phyloP scores from a whole-genome alignment of 2,797 vertebrate species.

The Amniataba percoides region DNA sequence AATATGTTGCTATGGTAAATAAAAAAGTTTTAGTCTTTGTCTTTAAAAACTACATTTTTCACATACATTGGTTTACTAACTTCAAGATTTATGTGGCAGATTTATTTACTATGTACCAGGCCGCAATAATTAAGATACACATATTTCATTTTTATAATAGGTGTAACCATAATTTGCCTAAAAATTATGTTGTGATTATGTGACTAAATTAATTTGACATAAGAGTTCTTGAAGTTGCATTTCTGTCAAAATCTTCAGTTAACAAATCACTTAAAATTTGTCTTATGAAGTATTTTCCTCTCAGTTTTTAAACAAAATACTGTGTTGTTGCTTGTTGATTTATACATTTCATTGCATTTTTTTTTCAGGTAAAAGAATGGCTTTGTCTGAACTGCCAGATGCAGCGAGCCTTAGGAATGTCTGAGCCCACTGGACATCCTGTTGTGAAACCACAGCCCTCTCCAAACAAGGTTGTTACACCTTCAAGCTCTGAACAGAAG shows the following conservation, averaged over 20 bases:
- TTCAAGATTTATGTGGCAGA: not conserved
- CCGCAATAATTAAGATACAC: not conserved
- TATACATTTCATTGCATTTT: slow-evolving; percentile 3
- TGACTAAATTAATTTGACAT: not conserved
- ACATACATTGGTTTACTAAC: slow-evolving; percentile 5
- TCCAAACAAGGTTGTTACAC: slow-evolving; percentile 62
- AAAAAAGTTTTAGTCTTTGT: not conserved
- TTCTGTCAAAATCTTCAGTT: not conserved
- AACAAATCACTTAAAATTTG: not conserved
- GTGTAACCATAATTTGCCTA: not conserved
- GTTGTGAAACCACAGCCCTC: slow-evolving; percentile 76
- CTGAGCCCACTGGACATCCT: slow-evolving; percentile 77
- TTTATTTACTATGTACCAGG: not conserved
- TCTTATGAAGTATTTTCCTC: not conserved
- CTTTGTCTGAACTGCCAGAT: slow-evolving; percentile 98
- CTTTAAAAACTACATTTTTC: not conserved
- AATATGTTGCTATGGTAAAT: no score
- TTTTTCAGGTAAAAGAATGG: slow-evolving; percentile 91
- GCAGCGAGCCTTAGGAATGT: slow-evolving; percentile 88
- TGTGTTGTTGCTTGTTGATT: not conserved
- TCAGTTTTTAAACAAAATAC: not conserved
- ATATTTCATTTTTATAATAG: not conserved
- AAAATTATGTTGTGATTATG: no score
- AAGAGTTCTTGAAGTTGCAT: not conserved
- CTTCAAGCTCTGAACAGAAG: slow-evolving; percentile 43